phyloP scores from a whole-genome alignment of 2,113 vertebrate genomes.

The Verasper variegatus region DNA sequence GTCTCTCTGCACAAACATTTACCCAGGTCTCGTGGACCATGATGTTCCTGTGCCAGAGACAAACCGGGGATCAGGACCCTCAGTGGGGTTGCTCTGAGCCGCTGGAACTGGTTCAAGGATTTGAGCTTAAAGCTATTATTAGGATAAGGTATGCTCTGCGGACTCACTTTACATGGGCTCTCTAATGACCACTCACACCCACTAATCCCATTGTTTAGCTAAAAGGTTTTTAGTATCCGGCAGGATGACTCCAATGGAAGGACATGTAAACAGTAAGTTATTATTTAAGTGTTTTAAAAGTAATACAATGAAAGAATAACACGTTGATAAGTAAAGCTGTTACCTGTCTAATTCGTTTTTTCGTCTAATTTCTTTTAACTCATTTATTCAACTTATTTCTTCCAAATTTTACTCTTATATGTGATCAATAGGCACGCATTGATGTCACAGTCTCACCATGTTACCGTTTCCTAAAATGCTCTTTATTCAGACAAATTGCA shows the following conservation, averaged over 20 bases:
- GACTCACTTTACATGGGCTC: constrained; percentile 40
- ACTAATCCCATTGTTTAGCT: constrained; percentile 24
- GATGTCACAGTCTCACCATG: constrained; percentile 13
- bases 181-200: constrained; percentile 41
- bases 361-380: neutral
- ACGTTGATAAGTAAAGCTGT: neutral
- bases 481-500: constrained; percentile 58
- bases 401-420: constrained; percentile 5
- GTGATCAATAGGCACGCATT: constrained; percentile 23
- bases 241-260: constrained; percentile 2
- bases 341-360: neutral
- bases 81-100: constrained; percentile 48
- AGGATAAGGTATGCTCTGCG: constrained; percentile 44
- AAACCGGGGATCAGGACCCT: constrained; percentile 54
- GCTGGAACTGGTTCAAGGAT: constrained; percentile 69
- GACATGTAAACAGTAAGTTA: neutral
- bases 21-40: constrained; percentile 61
- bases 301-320: neutral
- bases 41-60: constrained; percentile 57
- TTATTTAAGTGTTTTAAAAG: neutral
- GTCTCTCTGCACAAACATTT: constrained; percentile 78
- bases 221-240: constrained; percentile 1
- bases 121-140: constrained; percentile 62
- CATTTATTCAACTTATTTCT: neutral
- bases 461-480: constrained; percentile 31